phyloP scores from a whole-genome alignment of 2,888 invertebrate genomes.

The Prenolepis imparis region DNA sequence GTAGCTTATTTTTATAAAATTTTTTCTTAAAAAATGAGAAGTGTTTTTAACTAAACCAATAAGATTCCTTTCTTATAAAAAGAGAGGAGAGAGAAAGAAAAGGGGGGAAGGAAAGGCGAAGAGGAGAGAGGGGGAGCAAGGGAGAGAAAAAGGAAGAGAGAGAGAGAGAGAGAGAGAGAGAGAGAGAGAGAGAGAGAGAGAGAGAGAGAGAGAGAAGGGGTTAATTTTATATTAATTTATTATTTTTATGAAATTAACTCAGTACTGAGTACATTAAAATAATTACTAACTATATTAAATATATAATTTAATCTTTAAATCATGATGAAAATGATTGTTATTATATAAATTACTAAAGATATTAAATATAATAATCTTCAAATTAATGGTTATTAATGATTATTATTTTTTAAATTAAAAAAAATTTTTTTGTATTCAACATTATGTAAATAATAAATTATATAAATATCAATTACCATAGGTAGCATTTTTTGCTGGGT shows the following conservation, averaged over 20 bases:
- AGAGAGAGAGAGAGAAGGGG: background rate
- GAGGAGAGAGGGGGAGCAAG: background rate
- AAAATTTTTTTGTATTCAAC: background rate
- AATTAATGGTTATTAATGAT: background rate
- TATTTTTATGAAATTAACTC: no score
- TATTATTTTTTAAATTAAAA: background rate
- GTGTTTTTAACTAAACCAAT: background rate
- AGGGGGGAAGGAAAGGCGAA: no score
- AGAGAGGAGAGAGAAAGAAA: background rate
- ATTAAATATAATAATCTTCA: background rate
- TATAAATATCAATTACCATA: background rate
- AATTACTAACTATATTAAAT: background rate
- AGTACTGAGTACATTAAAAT: background rate
- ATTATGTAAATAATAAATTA: background rate
- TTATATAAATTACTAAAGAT: background rate
- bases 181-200: background rate
- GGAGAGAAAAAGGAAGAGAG: no score
- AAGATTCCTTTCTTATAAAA: background rate
- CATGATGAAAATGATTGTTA: background rate
- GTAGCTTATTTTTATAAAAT: background rate
- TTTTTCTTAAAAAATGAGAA: background rate
- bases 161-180: background rate
- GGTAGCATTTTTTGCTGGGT: conserved; percentile 18
- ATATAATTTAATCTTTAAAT: background rate
- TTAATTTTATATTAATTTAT: no score